Evolutionary conservation across 2,888 invertebrate species (phyloP).

Genomic region (Cerceris ruficornis): DNA sequence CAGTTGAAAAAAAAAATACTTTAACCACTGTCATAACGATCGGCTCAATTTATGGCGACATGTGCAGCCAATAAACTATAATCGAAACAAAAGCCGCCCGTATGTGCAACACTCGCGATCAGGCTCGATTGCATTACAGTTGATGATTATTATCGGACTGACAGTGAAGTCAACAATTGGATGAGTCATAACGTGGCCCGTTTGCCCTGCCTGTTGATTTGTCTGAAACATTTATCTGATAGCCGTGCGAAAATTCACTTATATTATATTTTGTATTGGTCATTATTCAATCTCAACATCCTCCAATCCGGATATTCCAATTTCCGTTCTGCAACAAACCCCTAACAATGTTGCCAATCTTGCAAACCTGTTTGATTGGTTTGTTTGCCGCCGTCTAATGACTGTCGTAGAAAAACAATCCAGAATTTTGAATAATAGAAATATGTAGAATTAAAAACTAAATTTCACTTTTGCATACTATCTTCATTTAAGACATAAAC

Average conservation of each 20-base stretch:
- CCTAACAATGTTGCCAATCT: no score
- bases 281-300: not conserved
- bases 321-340: not conserved
- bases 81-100: constrained; percentile 14
- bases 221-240: constrained; percentile 10
- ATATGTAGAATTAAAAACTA: no score
- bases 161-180: constrained; percentile 32
- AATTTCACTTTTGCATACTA: no score
- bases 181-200: constrained; percentile 47
- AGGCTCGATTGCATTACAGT: constrained; percentile 32
- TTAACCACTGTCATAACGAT: not conserved
- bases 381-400: no score
- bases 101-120: constrained; percentile 19
- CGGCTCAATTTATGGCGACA: not conserved
- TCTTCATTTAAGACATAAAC: no score
- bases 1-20: no score
- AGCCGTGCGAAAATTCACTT: not conserved
- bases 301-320: not conserved
- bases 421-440: no score
- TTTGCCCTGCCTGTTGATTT: constrained; percentile 23
- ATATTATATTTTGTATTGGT: not conserved
- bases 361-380: no score
- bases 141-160: constrained; percentile 48
- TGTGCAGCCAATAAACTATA: not conserved
- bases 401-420: no score